These are phyloP conservation scores for Drosophila merina DNA, from an alignment of 2,888 invertebrate species.

Conservation along the genomic window DNA sequence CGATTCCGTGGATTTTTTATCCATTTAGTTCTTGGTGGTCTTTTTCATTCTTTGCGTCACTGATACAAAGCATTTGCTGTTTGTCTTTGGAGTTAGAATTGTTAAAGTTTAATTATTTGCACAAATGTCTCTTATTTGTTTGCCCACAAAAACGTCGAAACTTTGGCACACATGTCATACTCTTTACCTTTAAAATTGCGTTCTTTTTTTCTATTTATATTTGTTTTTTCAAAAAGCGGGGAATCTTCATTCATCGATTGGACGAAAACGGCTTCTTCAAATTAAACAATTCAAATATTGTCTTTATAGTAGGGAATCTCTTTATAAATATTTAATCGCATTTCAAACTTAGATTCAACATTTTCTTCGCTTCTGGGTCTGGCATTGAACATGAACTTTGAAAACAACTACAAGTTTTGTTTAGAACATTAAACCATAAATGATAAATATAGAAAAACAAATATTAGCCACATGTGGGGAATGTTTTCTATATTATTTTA, in stretches of 20 bases:
- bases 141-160: neutral
- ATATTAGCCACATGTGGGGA: constrained; percentile 1
- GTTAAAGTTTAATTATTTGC: constrained; percentile 18
- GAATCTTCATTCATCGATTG: constrained; percentile 29
- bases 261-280: neutral
- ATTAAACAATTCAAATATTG: constrained; percentile 6
- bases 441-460: neutral
- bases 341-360: neutral
- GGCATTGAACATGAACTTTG: constrained; percentile 31
- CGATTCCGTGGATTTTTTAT: neutral
- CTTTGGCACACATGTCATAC: neutral
- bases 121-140: constrained; percentile 23
- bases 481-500: neutral
- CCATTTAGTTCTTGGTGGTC: neutral
- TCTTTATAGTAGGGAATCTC: neutral
- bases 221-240: neutral
- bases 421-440: neutral
- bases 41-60: constrained; percentile 23
- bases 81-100: neutral
- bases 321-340: constrained; percentile 3
- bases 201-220: neutral
- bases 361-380: neutral
- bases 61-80: constrained; percentile 4
- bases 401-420: neutral
- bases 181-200: neutral